Conservation (phyloP, 1,140 invertebrate species). For the Phymorhynchus buccinoides region DNA sequence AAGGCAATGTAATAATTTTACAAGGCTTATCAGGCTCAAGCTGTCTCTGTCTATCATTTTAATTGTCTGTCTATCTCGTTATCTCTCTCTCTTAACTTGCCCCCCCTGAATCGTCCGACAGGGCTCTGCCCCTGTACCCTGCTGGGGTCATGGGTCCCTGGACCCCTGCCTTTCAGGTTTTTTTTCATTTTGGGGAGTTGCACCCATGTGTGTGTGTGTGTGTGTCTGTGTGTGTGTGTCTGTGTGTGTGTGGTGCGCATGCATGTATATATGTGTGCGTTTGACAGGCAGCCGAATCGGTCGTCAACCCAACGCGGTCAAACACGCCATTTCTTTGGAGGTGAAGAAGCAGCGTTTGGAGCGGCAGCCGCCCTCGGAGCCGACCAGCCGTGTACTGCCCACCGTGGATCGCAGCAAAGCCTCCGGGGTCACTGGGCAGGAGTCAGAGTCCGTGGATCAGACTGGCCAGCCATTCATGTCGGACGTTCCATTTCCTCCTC, state of each 20-base stretch:
- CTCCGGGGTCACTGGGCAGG: not conserved
- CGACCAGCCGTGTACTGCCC: too few species aligned
- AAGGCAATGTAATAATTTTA: too few species aligned
- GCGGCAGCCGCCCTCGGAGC: too few species aligned
- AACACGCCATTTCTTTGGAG: conserved; percentile 67
- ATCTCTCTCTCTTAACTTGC: too few species aligned
- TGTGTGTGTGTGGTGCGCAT: not conserved
- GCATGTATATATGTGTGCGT: not conserved
- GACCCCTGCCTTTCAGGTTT: too few species aligned
- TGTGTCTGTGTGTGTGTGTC: not conserved
- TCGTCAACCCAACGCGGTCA: conserved; percentile 69
- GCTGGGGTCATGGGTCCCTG: too few species aligned
- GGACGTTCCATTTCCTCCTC: not conserved
- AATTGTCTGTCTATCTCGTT: too few species aligned
- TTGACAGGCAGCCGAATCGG: conserved; percentile 68
- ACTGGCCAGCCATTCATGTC: not conserved
- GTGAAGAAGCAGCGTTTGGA: conserved; percentile 54
- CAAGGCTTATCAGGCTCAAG: too few species aligned
- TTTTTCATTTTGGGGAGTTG: too few species aligned
- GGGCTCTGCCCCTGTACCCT: too few species aligned
- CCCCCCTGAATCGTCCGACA: too few species aligned
- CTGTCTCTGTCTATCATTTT: too few species aligned
- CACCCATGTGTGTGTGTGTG: not conserved
- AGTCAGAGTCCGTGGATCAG: not conserved
- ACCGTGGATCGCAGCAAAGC: not conserved